Conservation (phyloP, 1,140 invertebrate genomes). For the Drosophila kanapiae region DNA sequence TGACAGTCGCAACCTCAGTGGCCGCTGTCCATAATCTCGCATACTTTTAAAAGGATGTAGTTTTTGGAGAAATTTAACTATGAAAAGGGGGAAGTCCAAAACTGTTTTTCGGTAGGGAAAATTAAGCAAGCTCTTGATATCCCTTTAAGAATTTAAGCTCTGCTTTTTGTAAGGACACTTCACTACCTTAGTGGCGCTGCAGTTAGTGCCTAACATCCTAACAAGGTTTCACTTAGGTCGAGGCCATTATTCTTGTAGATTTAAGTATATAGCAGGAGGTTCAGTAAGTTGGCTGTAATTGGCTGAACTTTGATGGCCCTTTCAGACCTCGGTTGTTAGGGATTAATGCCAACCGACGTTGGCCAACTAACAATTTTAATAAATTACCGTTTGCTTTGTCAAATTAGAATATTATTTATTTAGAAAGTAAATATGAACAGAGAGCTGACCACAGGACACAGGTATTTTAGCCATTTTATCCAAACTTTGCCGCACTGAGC, state of each 20-base stretch:
- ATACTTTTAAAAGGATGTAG: not conserved
- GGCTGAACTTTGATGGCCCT: slow-evolving; percentile 27
- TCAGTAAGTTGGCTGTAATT: slow-evolving; percentile 32
- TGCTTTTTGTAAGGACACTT: not conserved
- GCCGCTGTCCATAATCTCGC: slow-evolving; percentile 22
- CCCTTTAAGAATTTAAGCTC: not conserved
- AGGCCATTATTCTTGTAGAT: slow-evolving; percentile 27
- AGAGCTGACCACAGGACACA: slow-evolving; percentile 66
- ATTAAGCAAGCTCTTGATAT: not conserved
- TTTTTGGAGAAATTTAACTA: not conserved
- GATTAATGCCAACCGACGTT: slow-evolving; percentile 61
- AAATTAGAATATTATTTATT: slow-evolving; percentile 84
- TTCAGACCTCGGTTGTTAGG: slow-evolving; percentile 29
- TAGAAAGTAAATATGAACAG: slow-evolving; percentile 82
- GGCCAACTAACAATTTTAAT: slow-evolving; percentile 69
- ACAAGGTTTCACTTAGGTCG: slow-evolving; percentile 30
- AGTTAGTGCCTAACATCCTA: slow-evolving; percentile 6
- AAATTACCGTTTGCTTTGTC: slow-evolving; percentile 81
- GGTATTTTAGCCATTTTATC: slow-evolving; percentile 68
- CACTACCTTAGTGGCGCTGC: not conserved
- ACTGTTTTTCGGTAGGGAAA: not conserved
- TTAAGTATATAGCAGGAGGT: not conserved
- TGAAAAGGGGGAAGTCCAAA: not conserved
- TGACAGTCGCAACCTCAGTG: slow-evolving; percentile 8
- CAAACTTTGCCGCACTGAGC: slow-evolving; percentile 51